Evolutionary conservation across 2,113 vertebrate genomes (phyloP).

Genomic region (Lontra canadensis): DNA sequence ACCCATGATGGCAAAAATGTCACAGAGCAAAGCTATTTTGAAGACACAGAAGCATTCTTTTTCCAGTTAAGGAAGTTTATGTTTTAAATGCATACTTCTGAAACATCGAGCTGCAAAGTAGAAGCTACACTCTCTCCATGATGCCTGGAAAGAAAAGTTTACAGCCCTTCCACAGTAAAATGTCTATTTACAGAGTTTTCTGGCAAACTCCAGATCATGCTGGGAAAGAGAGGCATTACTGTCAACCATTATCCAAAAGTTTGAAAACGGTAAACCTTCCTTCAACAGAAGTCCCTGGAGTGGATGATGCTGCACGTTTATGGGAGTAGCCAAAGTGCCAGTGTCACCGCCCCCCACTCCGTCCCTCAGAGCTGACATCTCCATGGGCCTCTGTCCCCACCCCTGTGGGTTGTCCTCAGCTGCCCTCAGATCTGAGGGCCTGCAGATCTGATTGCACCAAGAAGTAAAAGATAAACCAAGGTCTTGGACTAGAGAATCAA

Average conservation of each 20-base stretch:
- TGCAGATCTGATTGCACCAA: rapidly evolving
- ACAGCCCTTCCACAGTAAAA: neutral
- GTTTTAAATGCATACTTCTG: neutral
- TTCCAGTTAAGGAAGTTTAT: neutral
- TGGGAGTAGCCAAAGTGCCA: rapidly evolving
- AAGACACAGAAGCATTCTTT: neutral
- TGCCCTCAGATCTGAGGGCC: no score
- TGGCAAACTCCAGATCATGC: neutral
- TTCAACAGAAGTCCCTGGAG: neutral
- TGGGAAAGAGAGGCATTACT: neutral
- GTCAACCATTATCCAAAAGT: neutral
- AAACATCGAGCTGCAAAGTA: neutral
- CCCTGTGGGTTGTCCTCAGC: no score
- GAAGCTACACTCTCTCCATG: neutral
- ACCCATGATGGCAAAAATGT: rapidly evolving
- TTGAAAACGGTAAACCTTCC: neutral
- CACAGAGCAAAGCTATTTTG: neutral
- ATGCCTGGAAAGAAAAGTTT: neutral
- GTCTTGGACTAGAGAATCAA: neutral
- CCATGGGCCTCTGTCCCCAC: neutral
- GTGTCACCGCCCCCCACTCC: neutral
- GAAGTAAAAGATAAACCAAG: neutral
- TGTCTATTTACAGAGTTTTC: neutral
- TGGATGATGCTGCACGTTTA: rapidly evolving
- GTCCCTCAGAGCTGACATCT: no score